Conservation (phyloP, 2,888 invertebrate genomes). For the Harpagoxenus sublaevis region DNA sequence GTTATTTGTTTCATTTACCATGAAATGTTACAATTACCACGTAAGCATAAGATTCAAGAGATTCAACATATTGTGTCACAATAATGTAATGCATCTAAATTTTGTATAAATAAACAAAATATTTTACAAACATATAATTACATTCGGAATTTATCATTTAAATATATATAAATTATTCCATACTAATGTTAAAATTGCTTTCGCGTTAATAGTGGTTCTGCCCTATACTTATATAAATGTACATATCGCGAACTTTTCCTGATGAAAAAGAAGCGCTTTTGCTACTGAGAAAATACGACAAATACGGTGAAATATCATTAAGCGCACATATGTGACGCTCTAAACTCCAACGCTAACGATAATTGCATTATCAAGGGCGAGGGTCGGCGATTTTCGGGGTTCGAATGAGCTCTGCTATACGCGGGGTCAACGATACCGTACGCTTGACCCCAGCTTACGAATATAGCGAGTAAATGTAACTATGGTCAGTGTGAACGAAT, state of each 20-base stretch:
- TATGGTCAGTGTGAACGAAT: slow-evolving; percentile 77
- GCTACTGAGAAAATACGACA: slow-evolving; percentile 19
- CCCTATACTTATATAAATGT: neutral
- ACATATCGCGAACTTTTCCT: neutral
- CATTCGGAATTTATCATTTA: neutral
- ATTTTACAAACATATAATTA: neutral
- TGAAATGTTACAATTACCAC: neutral
- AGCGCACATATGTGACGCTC: slow-evolving; percentile 79
- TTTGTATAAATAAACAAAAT: neutral
- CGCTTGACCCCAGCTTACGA: slow-evolving; percentile 82
- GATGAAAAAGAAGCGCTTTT: slow-evolving; percentile 14
- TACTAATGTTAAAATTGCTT: neutral
- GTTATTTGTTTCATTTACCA: neutral
- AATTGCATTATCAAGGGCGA: slow-evolving; percentile 84
- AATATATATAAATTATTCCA: neutral
- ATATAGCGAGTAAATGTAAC: slow-evolving; percentile 74
- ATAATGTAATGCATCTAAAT: slow-evolving; percentile 7
- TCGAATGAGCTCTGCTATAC: slow-evolving; percentile 61
- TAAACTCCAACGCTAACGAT: slow-evolving; percentile 84
- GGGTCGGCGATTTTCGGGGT: slow-evolving; percentile 71
- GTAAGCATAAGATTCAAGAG: neutral
- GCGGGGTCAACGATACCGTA: slow-evolving; percentile 79
- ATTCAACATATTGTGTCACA: neutral
- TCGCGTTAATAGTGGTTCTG: neutral
- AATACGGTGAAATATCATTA: slow-evolving; percentile 43